phyloP scores from a whole-genome alignment of 2,888 invertebrate genomes.

The Caenorhabditis angaria region DNA sequence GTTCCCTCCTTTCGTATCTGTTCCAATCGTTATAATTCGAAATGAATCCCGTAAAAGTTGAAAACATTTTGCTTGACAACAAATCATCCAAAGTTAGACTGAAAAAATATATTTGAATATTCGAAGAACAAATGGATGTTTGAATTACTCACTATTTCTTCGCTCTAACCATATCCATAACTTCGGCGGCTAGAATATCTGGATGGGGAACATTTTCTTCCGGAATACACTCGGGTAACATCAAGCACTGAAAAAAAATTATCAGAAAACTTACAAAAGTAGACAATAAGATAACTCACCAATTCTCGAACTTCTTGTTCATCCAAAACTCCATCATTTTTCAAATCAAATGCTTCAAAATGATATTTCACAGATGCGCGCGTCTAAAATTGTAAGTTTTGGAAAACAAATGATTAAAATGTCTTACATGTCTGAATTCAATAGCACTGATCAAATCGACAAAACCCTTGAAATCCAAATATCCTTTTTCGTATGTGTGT shows the following conservation, averaged over 20 bases:
- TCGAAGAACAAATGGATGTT: too few relatives aligned
- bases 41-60: conserved; percentile 13
- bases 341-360: conserved; percentile 36
- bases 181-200: neutral
- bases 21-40: conserved; percentile 6
- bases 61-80: neutral
- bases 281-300: neutral
- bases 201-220: neutral
- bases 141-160: neutral
- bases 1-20: conserved; percentile 6
- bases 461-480: conserved; percentile 40
- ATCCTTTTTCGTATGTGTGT: conserved; percentile 20
- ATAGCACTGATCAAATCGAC: conserved; percentile 32
- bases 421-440: conserved; percentile 32
- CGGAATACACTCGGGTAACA: conserved; percentile 1
- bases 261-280: neutral
- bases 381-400: conserved; percentile 21
- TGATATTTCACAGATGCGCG: conserved; percentile 31
- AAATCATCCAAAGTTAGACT: neutral
- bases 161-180: neutral
- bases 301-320: conserved; percentile 24
- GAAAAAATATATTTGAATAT: neutral
- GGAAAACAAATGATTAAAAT: neutral
- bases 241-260: conserved; percentile 6
- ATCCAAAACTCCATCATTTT: conserved; percentile 35